These are phyloP conservation scores for Buathra laborator DNA, from an alignment of 2,888 invertebrate genomes.

Conservation along the genomic window DNA sequence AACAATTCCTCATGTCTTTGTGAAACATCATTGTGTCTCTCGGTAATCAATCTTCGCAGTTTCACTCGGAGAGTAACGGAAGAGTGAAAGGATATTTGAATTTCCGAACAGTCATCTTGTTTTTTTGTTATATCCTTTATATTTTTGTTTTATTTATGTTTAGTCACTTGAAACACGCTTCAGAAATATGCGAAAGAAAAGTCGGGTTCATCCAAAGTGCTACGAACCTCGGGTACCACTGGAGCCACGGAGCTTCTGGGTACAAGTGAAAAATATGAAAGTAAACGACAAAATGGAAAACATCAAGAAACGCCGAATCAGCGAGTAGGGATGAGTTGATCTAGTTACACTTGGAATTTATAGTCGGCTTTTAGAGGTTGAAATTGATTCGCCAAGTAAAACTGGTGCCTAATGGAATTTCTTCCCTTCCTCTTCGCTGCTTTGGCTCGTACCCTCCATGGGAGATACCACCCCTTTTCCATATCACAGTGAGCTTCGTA, in stretches of 20 bases:
- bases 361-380: slow-evolving; percentile 79
- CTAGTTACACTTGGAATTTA: slow-evolving; percentile 77
- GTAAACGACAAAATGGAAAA: slow-evolving; percentile 71
- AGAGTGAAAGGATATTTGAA: slow-evolving; percentile 1
- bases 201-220: not conserved
- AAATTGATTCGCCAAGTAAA: slow-evolving; percentile 81
- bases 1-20: not conserved
- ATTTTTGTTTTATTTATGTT: not conserved
- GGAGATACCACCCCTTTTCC: slow-evolving; percentile 48
- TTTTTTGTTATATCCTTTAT: slow-evolving; percentile 17
- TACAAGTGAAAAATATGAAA: slow-evolving; percentile 4
- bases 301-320: slow-evolving; percentile 77
- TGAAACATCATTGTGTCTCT: not conserved
- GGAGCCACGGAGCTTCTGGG: too few relatives aligned
- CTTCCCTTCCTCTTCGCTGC: slow-evolving; percentile 60
- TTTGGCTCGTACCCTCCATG: slow-evolving; percentile 35
- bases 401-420: slow-evolving; percentile 79
- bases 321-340: slow-evolving; percentile 70
- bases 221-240: not conserved
- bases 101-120: slow-evolving; percentile 24
- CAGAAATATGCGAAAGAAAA: not conserved
- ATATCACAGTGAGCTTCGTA: slow-evolving; percentile 63
- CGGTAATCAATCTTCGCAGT: slow-evolving; percentile 14
- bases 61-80: not conserved
- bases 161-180: not conserved